Conservation (phyloP, 53 echinoderm and acorn worm species). For the Antedon mediterranea region DNA sequence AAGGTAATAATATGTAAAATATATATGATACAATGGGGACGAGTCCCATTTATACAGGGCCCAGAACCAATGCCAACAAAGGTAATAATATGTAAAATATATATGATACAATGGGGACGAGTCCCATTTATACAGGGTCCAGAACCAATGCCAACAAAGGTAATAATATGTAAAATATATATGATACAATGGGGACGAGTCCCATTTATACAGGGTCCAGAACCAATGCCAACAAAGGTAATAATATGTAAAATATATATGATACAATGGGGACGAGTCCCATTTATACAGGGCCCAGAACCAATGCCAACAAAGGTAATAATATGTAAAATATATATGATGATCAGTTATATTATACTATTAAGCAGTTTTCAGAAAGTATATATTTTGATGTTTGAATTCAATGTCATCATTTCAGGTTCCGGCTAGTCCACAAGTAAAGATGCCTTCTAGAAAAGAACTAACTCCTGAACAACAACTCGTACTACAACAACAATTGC, state of each 20-base stretch:
- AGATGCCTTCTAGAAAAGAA: neutral
- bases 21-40: conserved; percentile 84
- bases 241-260: too few species aligned
- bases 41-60: conserved; percentile 78
- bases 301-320: too few species aligned
- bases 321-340: too few species aligned
- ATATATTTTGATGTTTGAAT: neutral
- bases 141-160: conserved; percentile 27
- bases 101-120: conserved; percentile 84
- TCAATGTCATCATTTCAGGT: neutral
- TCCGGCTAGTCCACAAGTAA: conserved; percentile 23
- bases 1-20: too few species aligned
- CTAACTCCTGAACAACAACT: conserved; percentile 1
- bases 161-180: too few species aligned
- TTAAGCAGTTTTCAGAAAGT: too few species aligned
- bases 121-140: conserved; percentile 78
- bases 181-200: conserved; percentile 90
- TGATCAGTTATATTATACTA: too few species aligned
- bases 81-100: too few species aligned
- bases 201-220: conserved; percentile 66
- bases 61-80: conserved; percentile 34
- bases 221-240: conserved; percentile 29
- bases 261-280: conserved; percentile 90
- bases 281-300: conserved; percentile 59
- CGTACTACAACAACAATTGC: conserved; percentile 15